Percentiles rank a stretch among this genome's conserved stretches.
These are phyloP conservation scores for Chunga burmeisteri DNA, from an alignment of 2,113 vertebrate genomes.

Conservation along the genomic window DNA sequence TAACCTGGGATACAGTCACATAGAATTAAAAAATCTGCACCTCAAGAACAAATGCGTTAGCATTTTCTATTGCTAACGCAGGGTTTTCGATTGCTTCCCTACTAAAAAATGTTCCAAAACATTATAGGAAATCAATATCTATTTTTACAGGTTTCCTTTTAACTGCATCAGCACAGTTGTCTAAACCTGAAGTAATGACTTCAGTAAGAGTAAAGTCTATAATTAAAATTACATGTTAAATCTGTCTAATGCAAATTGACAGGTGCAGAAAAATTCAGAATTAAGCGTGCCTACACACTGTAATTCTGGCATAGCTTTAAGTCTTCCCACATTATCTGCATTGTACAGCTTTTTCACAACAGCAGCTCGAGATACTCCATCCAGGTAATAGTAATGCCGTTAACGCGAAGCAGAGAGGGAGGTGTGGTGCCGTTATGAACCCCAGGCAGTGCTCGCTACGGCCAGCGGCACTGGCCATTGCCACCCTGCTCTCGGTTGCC, in stretches of 20 bases:
- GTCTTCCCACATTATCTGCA: neutral
- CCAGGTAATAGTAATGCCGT: neutral
- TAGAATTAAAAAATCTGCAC: neutral
- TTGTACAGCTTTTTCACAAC: neutral
- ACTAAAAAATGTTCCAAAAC: conserved; percentile 16
- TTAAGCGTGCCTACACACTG: neutral
- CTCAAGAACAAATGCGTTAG: neutral
- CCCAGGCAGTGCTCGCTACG: fast-evolving
- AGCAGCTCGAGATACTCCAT: neutral
- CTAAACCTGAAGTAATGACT: neutral
- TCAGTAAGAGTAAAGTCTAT: neutral
- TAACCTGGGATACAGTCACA: neutral
- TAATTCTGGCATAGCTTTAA: neutral
- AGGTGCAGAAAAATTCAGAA: neutral
- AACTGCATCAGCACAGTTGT: conserved; percentile 22
- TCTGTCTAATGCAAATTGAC: neutral
- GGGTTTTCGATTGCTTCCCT: neutral
- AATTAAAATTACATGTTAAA: neutral
- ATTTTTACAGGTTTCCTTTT: conserved; percentile 20
- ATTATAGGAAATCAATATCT: conserved; percentile 55
- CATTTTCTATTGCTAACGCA: neutral
- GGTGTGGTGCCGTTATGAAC: neutral
- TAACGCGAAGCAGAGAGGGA: neutral
- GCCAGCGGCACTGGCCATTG: neutral
- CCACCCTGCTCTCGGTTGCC: neutral